phyloP scores from a whole-genome alignment of 2,888 invertebrate species.

The Epinotia nisella region DNA sequence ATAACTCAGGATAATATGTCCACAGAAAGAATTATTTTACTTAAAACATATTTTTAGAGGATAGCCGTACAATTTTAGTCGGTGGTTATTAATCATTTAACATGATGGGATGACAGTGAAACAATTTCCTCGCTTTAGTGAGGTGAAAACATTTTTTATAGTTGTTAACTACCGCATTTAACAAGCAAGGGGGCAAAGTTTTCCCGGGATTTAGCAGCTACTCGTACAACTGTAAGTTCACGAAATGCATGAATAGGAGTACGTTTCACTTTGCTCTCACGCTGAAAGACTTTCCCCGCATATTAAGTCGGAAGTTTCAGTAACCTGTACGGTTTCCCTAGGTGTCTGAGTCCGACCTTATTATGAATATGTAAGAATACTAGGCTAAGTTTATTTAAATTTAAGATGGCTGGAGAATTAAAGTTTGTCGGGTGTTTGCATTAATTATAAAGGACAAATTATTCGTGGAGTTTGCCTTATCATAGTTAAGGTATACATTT shows the following conservation, averaged over 20 bases:
- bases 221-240: too few relatives aligned
- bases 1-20: too few relatives aligned
- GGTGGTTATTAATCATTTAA: too few relatives aligned
- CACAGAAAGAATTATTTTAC: too few relatives aligned
- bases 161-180: too few relatives aligned
- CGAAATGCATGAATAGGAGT: not conserved
- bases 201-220: too few relatives aligned
- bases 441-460: not conserved
- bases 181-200: too few relatives aligned
- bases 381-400: conserved; percentile 30
- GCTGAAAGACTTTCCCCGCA: conserved; percentile 5
- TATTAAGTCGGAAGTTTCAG: conserved; percentile 23
- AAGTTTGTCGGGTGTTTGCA: conserved; percentile 1
- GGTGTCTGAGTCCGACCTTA: conserved; percentile 26
- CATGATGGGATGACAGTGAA: too few relatives aligned
- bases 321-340: conserved; percentile 13
- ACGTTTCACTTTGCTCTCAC: conserved; percentile 17
- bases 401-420: conserved; percentile 5
- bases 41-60: too few relatives aligned
- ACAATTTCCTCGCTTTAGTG: too few relatives aligned
- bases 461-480: not conserved
- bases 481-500: not conserved
- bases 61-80: too few relatives aligned
- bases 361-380: conserved; percentile 41
- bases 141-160: too few relatives aligned